Conservation (phyloP, 2,888 invertebrate species). For the Phengaris arion region DNA sequence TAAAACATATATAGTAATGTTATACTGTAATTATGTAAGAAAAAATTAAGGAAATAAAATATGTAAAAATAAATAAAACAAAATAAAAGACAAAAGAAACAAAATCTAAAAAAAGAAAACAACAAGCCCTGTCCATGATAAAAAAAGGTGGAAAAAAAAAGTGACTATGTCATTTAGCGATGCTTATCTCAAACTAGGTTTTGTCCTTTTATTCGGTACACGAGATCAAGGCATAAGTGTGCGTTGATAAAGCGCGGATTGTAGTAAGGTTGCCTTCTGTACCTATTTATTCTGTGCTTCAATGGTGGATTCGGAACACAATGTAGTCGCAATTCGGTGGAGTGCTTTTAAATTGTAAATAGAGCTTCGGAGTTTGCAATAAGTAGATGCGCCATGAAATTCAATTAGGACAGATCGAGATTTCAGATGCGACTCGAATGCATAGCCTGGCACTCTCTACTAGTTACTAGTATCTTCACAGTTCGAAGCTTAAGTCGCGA, state of each 20-base stretch:
- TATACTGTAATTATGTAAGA: too few species aligned
- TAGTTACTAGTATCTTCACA: background rate
- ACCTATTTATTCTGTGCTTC: background rate
- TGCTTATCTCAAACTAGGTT: too few species aligned
- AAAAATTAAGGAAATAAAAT: too few species aligned
- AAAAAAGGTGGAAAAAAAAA: too few species aligned
- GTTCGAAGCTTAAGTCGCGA: background rate
- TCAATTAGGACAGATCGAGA: constrained; percentile 9
- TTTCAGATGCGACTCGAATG: background rate
- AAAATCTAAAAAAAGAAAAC: too few species aligned
- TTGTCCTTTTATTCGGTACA: too few species aligned
- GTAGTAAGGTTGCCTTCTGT: background rate
- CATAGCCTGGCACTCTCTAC: background rate
- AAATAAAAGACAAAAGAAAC: too few species aligned
- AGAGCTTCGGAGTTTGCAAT: background rate
- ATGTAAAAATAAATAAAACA: too few species aligned
- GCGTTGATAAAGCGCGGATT: background rate
- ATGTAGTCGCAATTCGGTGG: constrained; percentile 14
- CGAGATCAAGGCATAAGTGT: too few species aligned
- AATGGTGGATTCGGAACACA: background rate
- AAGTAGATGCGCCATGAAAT: constrained; percentile 23
- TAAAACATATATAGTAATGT: too few species aligned
- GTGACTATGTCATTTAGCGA: too few species aligned
- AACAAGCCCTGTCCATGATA: too few species aligned
- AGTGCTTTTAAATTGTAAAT: constrained; percentile 28